These are phyloP conservation scores for Papilio protenor DNA, from an alignment of 2,888 invertebrate species.

Conservation along the genomic window DNA sequence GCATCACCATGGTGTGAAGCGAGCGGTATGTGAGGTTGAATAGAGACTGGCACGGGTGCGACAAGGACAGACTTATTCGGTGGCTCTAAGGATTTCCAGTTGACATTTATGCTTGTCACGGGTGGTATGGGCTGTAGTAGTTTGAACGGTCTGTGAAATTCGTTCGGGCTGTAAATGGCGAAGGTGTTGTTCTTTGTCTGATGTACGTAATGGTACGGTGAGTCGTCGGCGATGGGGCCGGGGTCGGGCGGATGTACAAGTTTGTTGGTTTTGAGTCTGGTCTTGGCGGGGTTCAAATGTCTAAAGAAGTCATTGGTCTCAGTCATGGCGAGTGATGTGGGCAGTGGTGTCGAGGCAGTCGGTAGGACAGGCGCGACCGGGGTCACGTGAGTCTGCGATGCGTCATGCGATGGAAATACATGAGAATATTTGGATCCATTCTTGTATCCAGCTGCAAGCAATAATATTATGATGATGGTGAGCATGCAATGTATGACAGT, in stretches of 20 bases:
- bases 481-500: slow-evolving; percentile 47
- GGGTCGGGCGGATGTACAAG: slow-evolving; percentile 50
- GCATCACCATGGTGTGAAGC: background rate
- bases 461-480: slow-evolving; percentile 60
- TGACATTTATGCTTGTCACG: slow-evolving; percentile 37
- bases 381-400: slow-evolving; percentile 65
- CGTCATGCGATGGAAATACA: slow-evolving; percentile 57
- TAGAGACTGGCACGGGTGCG: slow-evolving; percentile 18
- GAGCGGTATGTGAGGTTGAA: slow-evolving; percentile 10
- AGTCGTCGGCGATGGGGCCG: slow-evolving; percentile 41
- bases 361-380: slow-evolving; percentile 59
- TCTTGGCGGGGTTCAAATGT: slow-evolving; percentile 62
- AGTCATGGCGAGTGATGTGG: slow-evolving; percentile 58
- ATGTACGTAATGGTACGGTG: slow-evolving; percentile 43
- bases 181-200: slow-evolving; percentile 28
- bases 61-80: slow-evolving; percentile 16
- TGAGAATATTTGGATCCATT: slow-evolving; percentile 60
- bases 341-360: slow-evolving; percentile 55
- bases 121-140: slow-evolving; percentile 36
- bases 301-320: slow-evolving; percentile 62
- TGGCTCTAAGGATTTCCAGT: slow-evolving; percentile 34
- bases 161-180: slow-evolving; percentile 22
- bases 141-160: slow-evolving; percentile 39
- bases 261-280: slow-evolving; percentile 60
- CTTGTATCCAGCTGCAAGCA: slow-evolving; percentile 73